Conservation (phyloP, 1,140 invertebrate species). For the Anastrepha obliqua region DNA sequence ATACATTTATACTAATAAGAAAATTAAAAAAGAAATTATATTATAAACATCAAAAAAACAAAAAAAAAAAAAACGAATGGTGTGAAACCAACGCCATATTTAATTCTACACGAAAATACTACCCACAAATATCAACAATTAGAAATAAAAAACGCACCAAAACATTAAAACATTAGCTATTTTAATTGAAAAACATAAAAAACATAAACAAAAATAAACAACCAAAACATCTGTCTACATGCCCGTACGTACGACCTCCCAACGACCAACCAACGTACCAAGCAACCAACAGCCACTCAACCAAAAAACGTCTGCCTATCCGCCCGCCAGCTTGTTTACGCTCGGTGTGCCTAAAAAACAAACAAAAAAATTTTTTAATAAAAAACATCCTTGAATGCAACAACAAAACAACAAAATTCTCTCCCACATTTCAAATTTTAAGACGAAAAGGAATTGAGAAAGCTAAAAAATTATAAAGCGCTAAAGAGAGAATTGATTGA, state of each 20-base stretch:
- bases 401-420: slow-evolving; percentile 24
- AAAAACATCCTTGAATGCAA: slow-evolving; percentile 8
- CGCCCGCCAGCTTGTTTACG: slow-evolving; percentile 25
- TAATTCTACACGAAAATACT: not conserved
- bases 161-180: not conserved
- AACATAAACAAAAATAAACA: slow-evolving; percentile 23
- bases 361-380: not conserved
- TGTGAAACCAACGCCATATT: slow-evolving; percentile 48
- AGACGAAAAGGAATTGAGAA: slow-evolving; percentile 9
- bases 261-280: slow-evolving; percentile 39
- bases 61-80: not conserved
- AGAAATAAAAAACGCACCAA: not conserved
- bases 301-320: slow-evolving; percentile 47
- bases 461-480: not conserved
- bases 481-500: slow-evolving; percentile 23
- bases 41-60: not conserved
- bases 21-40: not conserved
- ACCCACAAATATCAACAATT: slow-evolving; percentile 8
- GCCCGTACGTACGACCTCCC: slow-evolving; percentile 29
- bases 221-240: slow-evolving; percentile 13
- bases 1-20: not conserved
- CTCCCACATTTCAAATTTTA: not conserved
- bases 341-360: slow-evolving; percentile 3
- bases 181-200: not conserved
- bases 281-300: slow-evolving; percentile 47